Evolutionary conservation across 2,113 vertebrate species (phyloP).

Genomic region (Notarius lentiginosus): DNA sequence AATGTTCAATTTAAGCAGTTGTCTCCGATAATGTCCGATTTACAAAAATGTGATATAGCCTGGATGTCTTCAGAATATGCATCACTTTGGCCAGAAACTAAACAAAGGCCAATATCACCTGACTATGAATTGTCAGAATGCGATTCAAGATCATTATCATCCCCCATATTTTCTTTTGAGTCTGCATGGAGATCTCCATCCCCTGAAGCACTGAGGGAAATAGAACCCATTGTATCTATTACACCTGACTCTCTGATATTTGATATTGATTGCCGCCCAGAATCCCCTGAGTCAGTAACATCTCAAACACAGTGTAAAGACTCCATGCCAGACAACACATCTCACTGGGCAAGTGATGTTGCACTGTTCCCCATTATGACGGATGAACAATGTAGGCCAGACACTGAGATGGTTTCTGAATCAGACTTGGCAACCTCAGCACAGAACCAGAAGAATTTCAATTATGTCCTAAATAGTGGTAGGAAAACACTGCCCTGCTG

Average conservation of each 20-base stretch:
- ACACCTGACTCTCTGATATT: conserved; percentile 49
- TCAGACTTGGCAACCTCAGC: neutral
- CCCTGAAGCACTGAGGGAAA: conserved; percentile 56
- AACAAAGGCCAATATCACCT: conserved; percentile 61
- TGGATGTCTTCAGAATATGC: conserved; percentile 8
- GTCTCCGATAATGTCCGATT: conserved; percentile 20
- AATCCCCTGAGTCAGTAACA: conserved; percentile 64
- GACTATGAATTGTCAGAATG: conserved; percentile 49
- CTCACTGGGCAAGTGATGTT: neutral
- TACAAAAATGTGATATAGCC: conserved; percentile 17
- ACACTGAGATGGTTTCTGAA: conserved; percentile 10
- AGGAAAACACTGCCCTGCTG: neutral
- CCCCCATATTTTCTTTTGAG: conserved; percentile 20
- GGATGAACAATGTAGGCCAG: conserved; percentile 13
- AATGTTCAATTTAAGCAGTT: neutral
- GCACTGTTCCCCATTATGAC: conserved; percentile 51
- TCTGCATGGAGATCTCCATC: conserved; percentile 52
- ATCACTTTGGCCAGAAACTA: conserved; percentile 16
- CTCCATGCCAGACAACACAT: conserved; percentile 31
- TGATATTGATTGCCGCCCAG: conserved; percentile 57
- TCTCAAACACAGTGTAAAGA: conserved; percentile 61
- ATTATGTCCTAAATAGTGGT: neutral
- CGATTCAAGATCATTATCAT: conserved; percentile 26
- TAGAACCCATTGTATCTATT: conserved; percentile 51
- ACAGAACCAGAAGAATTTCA: neutral